phyloP scores from a whole-genome alignment of 2,888 invertebrate genomes.

The Acronicta psi region DNA sequence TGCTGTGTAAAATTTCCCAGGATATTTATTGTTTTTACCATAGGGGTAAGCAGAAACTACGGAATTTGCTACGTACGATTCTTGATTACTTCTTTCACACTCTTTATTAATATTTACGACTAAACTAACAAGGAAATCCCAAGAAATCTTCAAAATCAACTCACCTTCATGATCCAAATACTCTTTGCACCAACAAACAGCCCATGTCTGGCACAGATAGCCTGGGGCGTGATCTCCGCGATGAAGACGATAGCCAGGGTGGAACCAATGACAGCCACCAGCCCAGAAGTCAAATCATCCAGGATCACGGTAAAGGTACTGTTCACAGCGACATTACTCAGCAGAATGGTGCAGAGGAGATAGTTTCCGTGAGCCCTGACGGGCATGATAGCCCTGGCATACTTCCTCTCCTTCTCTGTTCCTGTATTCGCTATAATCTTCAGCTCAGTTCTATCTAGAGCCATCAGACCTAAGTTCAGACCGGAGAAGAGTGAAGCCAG shows the following conservation, averaged over 20 bases:
- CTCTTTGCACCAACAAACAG: constrained; percentile 98
- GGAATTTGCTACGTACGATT: too few species aligned
- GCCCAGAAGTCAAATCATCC: constrained; percentile 97
- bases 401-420: constrained; percentile 93
- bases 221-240: constrained; percentile 99
- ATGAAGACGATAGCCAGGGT: constrained; percentile 98
- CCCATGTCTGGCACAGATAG: constrained; percentile 98
- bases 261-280: constrained; percentile 96
- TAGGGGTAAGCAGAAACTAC: too few species aligned
- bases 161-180: constrained; percentile 95
- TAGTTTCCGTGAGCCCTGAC: constrained; percentile 98
- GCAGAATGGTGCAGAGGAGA: constrained; percentile 94
- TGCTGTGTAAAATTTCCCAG: too few species aligned
- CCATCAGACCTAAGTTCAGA: constrained; percentile 98
- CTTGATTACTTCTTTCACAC: too few species aligned
- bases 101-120: too few species aligned
- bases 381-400: constrained; percentile 97
- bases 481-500: constrained; percentile 99
- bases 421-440: constrained; percentile 98
- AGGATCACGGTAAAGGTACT: constrained; percentile 98
- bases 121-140: too few species aligned
- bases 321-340: constrained; percentile 98
- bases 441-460: constrained; percentile 97
- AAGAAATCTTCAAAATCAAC: constrained; percentile 15
- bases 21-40: too few species aligned